Base-by-base conservation (phyloP, 2,888 invertebrate species). In the Eupithecia pulchellata region DNA sequence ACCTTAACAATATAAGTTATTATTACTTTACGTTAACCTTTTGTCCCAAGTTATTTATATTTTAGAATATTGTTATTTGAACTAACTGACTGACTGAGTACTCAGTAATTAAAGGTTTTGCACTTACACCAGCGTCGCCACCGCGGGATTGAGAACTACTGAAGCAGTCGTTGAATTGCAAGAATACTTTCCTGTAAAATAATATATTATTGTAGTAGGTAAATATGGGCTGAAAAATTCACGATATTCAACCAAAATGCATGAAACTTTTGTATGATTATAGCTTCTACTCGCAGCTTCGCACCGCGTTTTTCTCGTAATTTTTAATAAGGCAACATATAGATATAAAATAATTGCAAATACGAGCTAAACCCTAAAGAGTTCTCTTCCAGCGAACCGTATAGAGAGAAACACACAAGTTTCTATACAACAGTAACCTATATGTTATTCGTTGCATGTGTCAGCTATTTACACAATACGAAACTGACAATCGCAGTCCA, bases 101-200 rank as follows among this genome's bases (percentile, higher is more conserved):
- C n/a, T 55, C 27, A 55, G 0, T 55, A 14, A 11, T 6, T 13
- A 4, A 25, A 13, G 5, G 1, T n/a, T 42, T 47, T 9, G 9
- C 25, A 88, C 88, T 90, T 88, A 82, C 95, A 78, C 88, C 89
- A 77, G 82, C 89, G 52, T 76, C 88, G 80, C 78, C 88, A 77
- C 79, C 80, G 29, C 72, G 67, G 79, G 81, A 76, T 80, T 81
- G 77, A 68, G 80, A 25, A 75, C 79, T 69, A 76, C 81, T 77
- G 30, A 72, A 72, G 14, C 87, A 87, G 42, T 93, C 93, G 62
- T 92, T 91, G 84, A 97, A 97, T 8, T 96, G 95, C 4, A 97
- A 90, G 83, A 95, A 97, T 2, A 97, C 75, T 71, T 71, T 77
- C 60, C 71, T 70, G 67, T 13, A 71, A 74, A 63, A 4, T 65